Conservation (phyloP, 2,888 invertebrate genomes). For the Agrotis ipsilon region DNA sequence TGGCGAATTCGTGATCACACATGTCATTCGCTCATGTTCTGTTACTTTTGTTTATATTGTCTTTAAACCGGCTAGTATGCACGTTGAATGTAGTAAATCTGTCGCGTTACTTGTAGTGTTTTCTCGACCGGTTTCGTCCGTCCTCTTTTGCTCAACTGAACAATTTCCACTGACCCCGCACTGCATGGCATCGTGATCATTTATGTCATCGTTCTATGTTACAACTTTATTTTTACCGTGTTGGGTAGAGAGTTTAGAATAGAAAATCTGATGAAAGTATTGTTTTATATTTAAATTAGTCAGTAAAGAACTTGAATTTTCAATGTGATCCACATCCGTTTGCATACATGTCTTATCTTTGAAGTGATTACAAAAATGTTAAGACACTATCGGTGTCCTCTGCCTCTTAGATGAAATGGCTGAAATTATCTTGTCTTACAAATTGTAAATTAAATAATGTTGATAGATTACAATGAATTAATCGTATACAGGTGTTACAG, state of each 20-base stretch:
- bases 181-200: slow-evolving; percentile 72
- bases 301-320: not conserved
- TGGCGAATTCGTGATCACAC: slow-evolving; percentile 65
- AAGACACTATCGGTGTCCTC: slow-evolving; percentile 16
- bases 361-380: slow-evolving; percentile 31
- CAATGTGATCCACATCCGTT: slow-evolving; percentile 15
- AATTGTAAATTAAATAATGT: slow-evolving; percentile 14
- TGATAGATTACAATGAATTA: not conserved
- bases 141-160: slow-evolving; percentile 71
- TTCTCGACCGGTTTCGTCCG: slow-evolving; percentile 68
- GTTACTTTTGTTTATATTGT: slow-evolving; percentile 61
- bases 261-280: not conserved
- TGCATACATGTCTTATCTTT: slow-evolving; percentile 51
- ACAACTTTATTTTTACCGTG: slow-evolving; percentile 43
- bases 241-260: slow-evolving; percentile 18
- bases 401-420: slow-evolving; percentile 18
- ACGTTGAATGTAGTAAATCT: slow-evolving; percentile 55
- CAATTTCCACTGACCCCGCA: slow-evolving; percentile 73
- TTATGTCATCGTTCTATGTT: slow-evolving; percentile 66
- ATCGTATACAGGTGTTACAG: slow-evolving; percentile 12
- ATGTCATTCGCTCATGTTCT: slow-evolving; percentile 64
- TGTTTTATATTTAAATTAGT: not conserved
- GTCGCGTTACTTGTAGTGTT: slow-evolving; percentile 58
- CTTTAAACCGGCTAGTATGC: slow-evolving; percentile 52
- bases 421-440: slow-evolving; percentile 29